Evolutionary conservation across 1,140 invertebrate species (phyloP), one percentile per base, ranked within the genome.

Genomic region (Trichogramma pretiosum): DNA sequence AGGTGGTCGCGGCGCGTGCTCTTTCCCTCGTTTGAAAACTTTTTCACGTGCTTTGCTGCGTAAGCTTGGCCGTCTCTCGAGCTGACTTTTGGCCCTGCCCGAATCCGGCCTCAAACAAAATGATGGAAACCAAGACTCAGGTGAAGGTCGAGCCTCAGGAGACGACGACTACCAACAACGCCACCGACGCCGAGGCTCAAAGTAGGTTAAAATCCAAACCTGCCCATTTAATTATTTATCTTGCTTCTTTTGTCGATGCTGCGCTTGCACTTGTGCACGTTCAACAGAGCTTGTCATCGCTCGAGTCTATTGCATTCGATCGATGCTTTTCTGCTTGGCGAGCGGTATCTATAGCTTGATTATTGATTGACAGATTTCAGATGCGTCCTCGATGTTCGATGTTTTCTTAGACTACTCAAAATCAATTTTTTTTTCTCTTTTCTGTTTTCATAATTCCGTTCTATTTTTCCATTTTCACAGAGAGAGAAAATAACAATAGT

Each of bases 151-250:
- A 52, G 22, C 45, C 39, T 1, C 50, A 47, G 18, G 50, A 52
- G 17, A 3, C 24, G 13, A 32, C 50, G 44, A 11, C 5, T 7
- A 28, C 24, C 11, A n/a, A n/a, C n/a, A n/a, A n/a, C n/a, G n/a
- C n/a, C n/a, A n/a, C n/a, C n/a, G 49, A 51, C 41, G 7, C 21
- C 23, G 50, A 52, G 22, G 11, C 45, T 42, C 50, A 46, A 47
- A 46, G 50, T 52, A 52, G 37, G 44, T 52, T 46, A 43, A 46
- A 33, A 28, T n/a, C n/a, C n/a, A n/a, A n/a, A n/a, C n/a, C n/a
- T n/a, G n/a, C n/a, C n/a, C 38, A 40, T 26, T 28, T 13, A 23
- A 8, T 23, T 23, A 23, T 23, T 28, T 28, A 28, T 28, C 11
- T 11, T 28, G 24, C 11, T 28, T 38, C 13, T n/a, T n/a, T n/a